These are phyloP conservation scores for Anarhynchus alexandrinus DNA, from an alignment of 2,113 vertebrate species.

Conservation along the genomic window DNA sequence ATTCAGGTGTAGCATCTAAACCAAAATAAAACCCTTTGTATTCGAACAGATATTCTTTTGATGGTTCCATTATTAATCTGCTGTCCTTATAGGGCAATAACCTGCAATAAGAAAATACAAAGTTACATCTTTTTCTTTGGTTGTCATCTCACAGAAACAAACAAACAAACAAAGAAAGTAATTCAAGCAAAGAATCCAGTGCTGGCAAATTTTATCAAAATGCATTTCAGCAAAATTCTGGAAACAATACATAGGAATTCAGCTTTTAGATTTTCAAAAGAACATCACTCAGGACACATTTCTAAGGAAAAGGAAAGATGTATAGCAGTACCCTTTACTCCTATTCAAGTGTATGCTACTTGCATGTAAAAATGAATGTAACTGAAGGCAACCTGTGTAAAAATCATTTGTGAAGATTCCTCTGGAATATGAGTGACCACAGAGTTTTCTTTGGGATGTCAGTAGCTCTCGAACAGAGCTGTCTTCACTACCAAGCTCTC, in stretches of 20 bases:
- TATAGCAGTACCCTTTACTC: not conserved
- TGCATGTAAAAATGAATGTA: not conserved
- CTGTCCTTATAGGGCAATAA: not conserved
- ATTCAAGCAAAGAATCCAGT: not conserved
- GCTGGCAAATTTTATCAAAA: not conserved
- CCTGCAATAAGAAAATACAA: not conserved
- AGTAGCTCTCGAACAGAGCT: not conserved
- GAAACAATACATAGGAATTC: not conserved
- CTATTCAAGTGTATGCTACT: no score
- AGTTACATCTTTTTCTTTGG: not conserved
- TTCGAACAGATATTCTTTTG: not conserved
- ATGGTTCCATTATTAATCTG: not conserved
- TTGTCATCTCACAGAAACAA: not conserved
- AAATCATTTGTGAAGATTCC: not conserved
- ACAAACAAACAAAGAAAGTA: not conserved
- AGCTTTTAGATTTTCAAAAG: not conserved
- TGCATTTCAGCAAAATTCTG: not conserved
- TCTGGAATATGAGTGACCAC: not conserved
- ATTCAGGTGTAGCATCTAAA: not conserved
- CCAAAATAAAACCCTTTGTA: slow-evolving; percentile 68
- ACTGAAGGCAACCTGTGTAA: not conserved
- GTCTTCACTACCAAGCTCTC: not conserved
- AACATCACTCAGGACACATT: not conserved
- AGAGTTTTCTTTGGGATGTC: not conserved
- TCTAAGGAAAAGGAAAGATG: not conserved